Evolutionary conservation across 2,113 vertebrate genomes (phyloP).

Genomic region (Tympanuchus pallidicinctus): DNA sequence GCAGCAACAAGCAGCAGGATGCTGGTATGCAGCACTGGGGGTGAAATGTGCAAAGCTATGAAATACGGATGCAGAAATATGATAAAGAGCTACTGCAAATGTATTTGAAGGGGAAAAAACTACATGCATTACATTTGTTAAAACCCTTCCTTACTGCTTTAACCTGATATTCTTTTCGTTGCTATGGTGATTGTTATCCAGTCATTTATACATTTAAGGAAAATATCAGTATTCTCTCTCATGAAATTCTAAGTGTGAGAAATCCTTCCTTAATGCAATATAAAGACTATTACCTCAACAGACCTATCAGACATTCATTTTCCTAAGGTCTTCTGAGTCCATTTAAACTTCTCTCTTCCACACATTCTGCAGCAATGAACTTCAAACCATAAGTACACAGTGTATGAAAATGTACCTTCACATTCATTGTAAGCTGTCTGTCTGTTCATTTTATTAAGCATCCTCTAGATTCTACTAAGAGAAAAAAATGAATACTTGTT

Average conservation of each 20-base stretch:
- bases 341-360: constrained; percentile 19
- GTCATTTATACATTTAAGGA: constrained; percentile 50
- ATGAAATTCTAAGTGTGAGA: constrained; percentile 45
- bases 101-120: background rate
- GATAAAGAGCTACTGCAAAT: background rate
- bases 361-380: background rate
- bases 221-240: constrained; percentile 37
- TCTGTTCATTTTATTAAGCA: constrained; percentile 23
- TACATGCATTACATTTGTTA: background rate
- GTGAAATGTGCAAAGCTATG: background rate
- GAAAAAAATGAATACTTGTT: constrained; percentile 15
- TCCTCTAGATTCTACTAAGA: background rate
- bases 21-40: background rate
- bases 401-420: background rate
- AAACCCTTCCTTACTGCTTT: constrained; percentile 18
- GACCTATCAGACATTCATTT: constrained; percentile 35
- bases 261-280: constrained; percentile 34
- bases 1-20: background rate
- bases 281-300: constrained; percentile 46
- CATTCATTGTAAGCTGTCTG: background rate
- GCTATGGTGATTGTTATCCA: constrained; percentile 59
- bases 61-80: background rate
- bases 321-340: constrained; percentile 38
- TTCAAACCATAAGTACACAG: background rate
- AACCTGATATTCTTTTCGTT: constrained; percentile 19